These are phyloP conservation scores for Capra hircus DNA, from an alignment of 2,113 vertebrate species.

Conservation along the genomic window DNA sequence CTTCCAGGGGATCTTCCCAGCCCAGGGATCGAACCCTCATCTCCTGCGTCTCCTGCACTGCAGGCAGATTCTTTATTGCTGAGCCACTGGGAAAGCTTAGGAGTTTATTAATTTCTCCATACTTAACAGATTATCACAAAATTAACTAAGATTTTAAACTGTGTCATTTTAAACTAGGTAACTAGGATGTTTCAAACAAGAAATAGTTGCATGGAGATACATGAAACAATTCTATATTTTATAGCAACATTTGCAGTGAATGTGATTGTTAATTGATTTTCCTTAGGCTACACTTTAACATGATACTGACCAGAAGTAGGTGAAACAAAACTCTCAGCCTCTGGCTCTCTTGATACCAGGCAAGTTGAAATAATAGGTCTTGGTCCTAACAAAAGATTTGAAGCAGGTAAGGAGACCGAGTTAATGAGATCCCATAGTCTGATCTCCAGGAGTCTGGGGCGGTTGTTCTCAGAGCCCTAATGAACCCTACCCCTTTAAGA, in stretches of 20 bases:
- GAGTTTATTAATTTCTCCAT: conserved; percentile 48
- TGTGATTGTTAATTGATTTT: conserved; percentile 61
- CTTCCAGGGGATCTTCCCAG: background rate
- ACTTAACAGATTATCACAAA: conserved; percentile 28
- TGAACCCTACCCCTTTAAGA: conserved; percentile 70
- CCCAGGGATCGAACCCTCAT: background rate
- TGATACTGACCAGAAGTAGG: conserved; percentile 69
- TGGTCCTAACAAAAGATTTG: conserved; percentile 68
- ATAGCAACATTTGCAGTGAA: conserved; percentile 57
- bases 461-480: conserved; percentile 74
- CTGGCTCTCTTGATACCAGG: conserved; percentile 48
- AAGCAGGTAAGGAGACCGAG: conserved; percentile 56
- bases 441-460: conserved; percentile 51
- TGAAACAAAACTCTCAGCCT: conserved; percentile 62
- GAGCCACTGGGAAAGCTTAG: background rate
- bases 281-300: conserved; percentile 53
- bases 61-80: background rate
- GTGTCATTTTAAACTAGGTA: conserved; percentile 50
- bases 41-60: background rate
- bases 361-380: conserved; percentile 58
- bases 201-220: background rate
- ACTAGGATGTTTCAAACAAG: conserved; percentile 48
- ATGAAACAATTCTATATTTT: conserved; percentile 55
- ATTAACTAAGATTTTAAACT: conserved; percentile 58
- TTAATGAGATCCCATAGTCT: conserved; percentile 80